Evolutionary conservation across 1,140 invertebrate genomes (phyloP), one percentile per base, ranked within the genome.

Genomic region (Homarus americanus): DNA sequence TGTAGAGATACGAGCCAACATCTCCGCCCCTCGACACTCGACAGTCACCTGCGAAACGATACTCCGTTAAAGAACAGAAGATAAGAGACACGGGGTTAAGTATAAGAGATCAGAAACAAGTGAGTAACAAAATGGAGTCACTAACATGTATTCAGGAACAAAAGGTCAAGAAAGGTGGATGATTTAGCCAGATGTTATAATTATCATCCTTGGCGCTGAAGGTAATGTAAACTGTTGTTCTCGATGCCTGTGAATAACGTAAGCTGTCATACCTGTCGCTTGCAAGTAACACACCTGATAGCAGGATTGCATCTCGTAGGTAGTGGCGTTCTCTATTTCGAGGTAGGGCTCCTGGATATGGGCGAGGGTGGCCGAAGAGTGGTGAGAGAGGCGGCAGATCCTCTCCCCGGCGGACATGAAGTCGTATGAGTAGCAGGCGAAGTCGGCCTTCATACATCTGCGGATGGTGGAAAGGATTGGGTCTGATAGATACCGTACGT

Each of bases 391-490:
- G 85, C 98, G 96, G 94, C 98, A 98, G 10, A 98, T 97, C 95
- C 97, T 96, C 93, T 98, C 97, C 53, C 97, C 97, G 32, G 98
- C 98, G 93, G 98, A 98, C 32, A 97, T 97, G 93, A 97, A 98
- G 94, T 98, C 98, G 94, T 98, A 99, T 0, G 97, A 98, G 93
- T 98, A 97, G 94, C 98, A 99, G 93, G 97, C 95, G 94, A 96
- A 96, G 10, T 97, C 97, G 15, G 97, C 97, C 93, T 97, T 97
- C 38, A 98, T 95, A 93, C 98, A 98, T 58, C 91, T 93, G 80
- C 36, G 58, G 34, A 66, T 36, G 63, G 20, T 3, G 58, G 40
- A 86, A n/a, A n/a, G n/a, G n/a, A n/a, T n/a, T n/a, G n/a, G n/a
- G n/a, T n/a, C n/a, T n/a, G n/a, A n/a, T n/a, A n/a, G n/a, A n/a